Evolutionary conservation across 1,140 invertebrate species (phyloP).

Genomic region (Rhagoletis zephyria): DNA sequence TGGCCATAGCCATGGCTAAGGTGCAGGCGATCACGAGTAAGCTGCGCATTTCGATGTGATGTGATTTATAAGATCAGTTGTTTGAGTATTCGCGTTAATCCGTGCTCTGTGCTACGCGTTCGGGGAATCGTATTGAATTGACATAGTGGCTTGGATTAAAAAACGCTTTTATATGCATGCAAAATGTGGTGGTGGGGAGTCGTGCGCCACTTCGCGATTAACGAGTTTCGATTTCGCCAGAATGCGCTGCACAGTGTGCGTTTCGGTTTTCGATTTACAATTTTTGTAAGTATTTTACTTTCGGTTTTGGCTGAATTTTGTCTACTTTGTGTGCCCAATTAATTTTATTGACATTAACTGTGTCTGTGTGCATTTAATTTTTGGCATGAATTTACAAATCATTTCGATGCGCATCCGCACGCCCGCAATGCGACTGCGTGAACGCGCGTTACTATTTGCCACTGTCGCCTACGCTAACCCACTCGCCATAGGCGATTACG

Average conservation of each 20-base stretch:
- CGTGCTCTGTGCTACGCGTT: slow-evolving; percentile 44
- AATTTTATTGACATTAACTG: slow-evolving; percentile 25
- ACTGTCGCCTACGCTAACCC: not conserved
- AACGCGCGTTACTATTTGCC: not conserved
- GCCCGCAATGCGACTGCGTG: slow-evolving; percentile 30
- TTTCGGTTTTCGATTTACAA: not conserved
- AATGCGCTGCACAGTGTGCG: not conserved
- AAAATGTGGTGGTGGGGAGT: not conserved
- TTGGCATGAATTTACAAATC: slow-evolving; percentile 36
- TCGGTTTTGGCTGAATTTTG: not conserved
- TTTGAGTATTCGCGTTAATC: not conserved
- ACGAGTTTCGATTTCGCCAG: slow-evolving; percentile 30
- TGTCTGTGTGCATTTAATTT: slow-evolving; percentile 19
- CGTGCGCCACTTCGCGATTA: not conserved
- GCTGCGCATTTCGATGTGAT: slow-evolving; percentile 60
- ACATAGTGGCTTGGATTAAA: slow-evolving; percentile 6
- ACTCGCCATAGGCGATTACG: slow-evolving; percentile 7
- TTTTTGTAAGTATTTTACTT: not conserved
- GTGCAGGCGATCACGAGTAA: slow-evolving; percentile 59
- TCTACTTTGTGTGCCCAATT: slow-evolving; percentile 33
- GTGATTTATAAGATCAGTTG: slow-evolving; percentile 12
- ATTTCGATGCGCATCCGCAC: slow-evolving; percentile 24
- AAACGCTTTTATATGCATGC: slow-evolving; percentile 53
- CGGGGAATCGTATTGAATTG: slow-evolving; percentile 1
- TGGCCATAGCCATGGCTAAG: slow-evolving; percentile 64